phyloP scores from a whole-genome alignment of 2,888 invertebrate species.

The Meliscaeva auricollis region DNA sequence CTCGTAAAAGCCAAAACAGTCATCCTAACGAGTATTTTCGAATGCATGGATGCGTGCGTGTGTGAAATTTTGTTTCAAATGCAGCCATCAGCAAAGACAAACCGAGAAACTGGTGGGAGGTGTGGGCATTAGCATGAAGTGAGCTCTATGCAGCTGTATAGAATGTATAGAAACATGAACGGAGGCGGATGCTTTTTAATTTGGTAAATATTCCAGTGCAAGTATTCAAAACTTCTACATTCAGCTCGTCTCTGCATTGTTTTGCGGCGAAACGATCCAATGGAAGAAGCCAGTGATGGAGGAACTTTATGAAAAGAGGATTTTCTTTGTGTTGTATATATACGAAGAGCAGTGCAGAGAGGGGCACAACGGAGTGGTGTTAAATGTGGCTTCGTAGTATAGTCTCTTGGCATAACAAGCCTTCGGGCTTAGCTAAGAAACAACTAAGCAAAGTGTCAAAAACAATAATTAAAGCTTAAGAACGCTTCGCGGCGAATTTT shows the following conservation, averaged over 20 bases:
- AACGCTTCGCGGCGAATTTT: background rate
- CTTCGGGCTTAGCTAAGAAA: conserved; percentile 26
- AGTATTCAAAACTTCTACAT: conserved; percentile 33
- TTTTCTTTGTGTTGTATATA: conserved; percentile 5
- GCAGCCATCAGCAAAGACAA: background rate
- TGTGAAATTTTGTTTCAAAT: conserved; percentile 60
- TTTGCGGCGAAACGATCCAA: conserved; percentile 7
- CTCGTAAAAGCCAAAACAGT: conserved; percentile 31
- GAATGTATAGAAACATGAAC: background rate
- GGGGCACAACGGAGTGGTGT: conserved; percentile 1
- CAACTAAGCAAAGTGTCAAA: conserved; percentile 37
- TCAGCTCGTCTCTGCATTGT: conserved; percentile 8
- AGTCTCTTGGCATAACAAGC: conserved; percentile 24
- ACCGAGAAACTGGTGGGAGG: background rate
- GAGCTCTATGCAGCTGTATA: background rate
- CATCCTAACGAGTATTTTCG: background rate
- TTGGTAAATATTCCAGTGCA: conserved; percentile 44
- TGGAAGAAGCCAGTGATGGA: background rate
- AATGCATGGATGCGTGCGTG: conserved; percentile 43
- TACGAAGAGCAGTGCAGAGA: background rate
- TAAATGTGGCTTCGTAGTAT: conserved; percentile 36
- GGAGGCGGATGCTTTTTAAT: conserved; percentile 42
- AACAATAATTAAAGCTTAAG: conserved; percentile 31
- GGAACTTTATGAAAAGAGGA: conserved; percentile 23
- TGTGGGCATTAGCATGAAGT: too few species aligned